These are phyloP conservation scores for Eretmochelys imbricata DNA, from an alignment of 2,113 vertebrate genomes.

Conservation along the genomic window DNA sequence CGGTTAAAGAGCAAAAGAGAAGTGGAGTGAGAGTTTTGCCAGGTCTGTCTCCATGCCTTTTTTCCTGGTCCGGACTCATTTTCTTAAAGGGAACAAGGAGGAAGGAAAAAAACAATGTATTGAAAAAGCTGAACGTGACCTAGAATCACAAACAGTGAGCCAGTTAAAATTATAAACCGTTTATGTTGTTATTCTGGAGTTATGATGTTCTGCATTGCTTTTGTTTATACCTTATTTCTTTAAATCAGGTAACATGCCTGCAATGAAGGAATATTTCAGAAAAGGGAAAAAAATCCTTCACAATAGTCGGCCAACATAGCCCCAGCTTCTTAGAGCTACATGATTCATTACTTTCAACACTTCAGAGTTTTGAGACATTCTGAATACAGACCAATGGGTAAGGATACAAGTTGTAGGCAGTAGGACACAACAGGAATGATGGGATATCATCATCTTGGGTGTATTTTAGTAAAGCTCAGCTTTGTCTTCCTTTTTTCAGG, in stretches of 20 bases:
- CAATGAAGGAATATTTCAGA: background rate
- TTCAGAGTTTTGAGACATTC: background rate
- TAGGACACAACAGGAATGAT: background rate
- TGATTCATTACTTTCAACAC: background rate
- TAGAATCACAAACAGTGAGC: background rate
- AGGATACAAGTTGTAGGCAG: background rate
- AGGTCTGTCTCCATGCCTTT: background rate
- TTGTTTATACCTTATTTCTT: background rate
- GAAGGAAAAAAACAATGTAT: too few relatives aligned
- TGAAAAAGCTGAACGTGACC: background rate
- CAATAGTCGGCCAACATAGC: background rate
- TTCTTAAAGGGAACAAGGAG: background rate
- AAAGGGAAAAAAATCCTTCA: background rate
- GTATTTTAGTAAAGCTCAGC: background rate
- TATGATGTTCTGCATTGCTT: background rate
- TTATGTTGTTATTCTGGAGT: background rate
- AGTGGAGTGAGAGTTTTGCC: background rate
- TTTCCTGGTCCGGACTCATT: background rate
- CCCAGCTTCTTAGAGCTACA: background rate
- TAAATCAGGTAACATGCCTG: background rate
- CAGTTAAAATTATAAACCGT: background rate
- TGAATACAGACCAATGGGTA: background rate
- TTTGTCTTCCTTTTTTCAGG: background rate
- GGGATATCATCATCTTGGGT: background rate
- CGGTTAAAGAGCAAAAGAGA: background rate